Base-by-base conservation (phyloP, 2,113 vertebrate genomes). In the Saimiri boliviensis region DNA sequence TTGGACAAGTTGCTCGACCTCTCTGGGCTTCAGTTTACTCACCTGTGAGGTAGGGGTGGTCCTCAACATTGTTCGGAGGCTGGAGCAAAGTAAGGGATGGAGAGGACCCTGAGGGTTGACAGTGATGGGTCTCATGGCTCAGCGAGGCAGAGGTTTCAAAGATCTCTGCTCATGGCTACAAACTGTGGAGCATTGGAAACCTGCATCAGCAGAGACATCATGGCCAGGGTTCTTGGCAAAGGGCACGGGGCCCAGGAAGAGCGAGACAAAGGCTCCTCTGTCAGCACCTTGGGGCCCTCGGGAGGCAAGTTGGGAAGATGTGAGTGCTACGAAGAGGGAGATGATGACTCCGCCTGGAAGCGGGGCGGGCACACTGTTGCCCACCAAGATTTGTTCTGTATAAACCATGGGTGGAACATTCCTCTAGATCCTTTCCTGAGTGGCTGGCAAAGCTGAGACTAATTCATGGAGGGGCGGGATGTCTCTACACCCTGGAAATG, bases 181-280 rank as follows among this genome's bases (percentile, higher is more conserved):
- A 23, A 40, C 71, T 12, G 6, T 0, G 4, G 40, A 52, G 87
- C 25, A 47, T 79, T 1, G 3, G 93, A 84, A 86, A 76, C 32
- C 60, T n/a, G 83, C 42, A 5, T 40, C 25, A 11, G 73, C 35
- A 20, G 54, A 70, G 80, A n/a, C 20, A 0, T 47, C 40, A 7
- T 0, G 5, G 52, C 80, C 87, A 32, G 40, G 35, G 52, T 27
- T 94, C 70, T 95, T 83, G 89, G 81, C 81, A 71, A 77, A 74
- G 47, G 89, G 8, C 2, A 4, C 9, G 70, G 76, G 82, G 37
- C 23, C 6, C 14, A 13, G 58, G 58, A 93, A 25, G n/a, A 79
- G n/a, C 45, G 86, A 91, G 71, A 95, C 95, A 93, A 92, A 96
- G 94, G 27, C 76, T 40, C 66, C 54, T 96, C 79, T 97, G 95